phyloP scores from a whole-genome alignment of 1,140 invertebrate species.

The Leptoteleia sp. region DNA sequence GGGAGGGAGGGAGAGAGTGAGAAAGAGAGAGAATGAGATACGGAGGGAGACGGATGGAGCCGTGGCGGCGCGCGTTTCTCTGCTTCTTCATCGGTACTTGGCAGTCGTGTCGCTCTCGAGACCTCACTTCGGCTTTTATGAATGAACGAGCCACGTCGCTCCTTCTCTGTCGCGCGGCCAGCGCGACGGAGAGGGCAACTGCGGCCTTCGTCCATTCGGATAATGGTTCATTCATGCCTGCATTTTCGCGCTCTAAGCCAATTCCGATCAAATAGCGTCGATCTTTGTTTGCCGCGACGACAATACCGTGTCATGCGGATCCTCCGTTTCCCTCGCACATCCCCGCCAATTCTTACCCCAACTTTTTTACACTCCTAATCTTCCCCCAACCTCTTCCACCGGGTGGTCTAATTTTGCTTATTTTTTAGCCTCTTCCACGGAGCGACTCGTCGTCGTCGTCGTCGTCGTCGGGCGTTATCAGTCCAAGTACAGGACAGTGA shows the following conservation, averaged over 20 bases:
- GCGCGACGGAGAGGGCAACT: conserved; percentile 47
- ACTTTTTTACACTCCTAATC: too few species aligned
- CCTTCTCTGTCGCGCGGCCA: conserved; percentile 71
- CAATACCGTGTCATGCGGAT: too few species aligned
- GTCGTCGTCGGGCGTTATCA: too few species aligned
- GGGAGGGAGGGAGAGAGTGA: background rate
- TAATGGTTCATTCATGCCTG: conserved; percentile 67
- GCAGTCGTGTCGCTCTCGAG: conserved; percentile 61
- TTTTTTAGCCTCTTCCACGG: too few species aligned
- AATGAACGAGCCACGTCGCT: conserved; percentile 78
- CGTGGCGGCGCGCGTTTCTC: conserved; percentile 1
- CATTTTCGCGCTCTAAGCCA: conserved; percentile 49
- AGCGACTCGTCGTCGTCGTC: too few species aligned
- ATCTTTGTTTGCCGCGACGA: too few species aligned
- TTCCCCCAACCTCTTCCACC: too few species aligned
- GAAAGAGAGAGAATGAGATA: conserved; percentile 2
- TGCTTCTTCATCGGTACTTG: conserved; percentile 41
- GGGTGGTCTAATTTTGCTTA: too few species aligned
- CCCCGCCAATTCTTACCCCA: too few species aligned
- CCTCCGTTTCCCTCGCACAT: background rate
- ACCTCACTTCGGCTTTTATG: conserved; percentile 76
- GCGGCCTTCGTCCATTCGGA: conserved; percentile 67
- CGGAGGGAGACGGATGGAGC: conserved; percentile 1
- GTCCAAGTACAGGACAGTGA: too few species aligned
- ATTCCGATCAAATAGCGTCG: conserved; percentile 8